Percentiles rank a stretch among this genome's conserved stretches.
phyloP scores from a whole-genome alignment of 1,140 invertebrate species.

The Chrysopa pallens region DNA sequence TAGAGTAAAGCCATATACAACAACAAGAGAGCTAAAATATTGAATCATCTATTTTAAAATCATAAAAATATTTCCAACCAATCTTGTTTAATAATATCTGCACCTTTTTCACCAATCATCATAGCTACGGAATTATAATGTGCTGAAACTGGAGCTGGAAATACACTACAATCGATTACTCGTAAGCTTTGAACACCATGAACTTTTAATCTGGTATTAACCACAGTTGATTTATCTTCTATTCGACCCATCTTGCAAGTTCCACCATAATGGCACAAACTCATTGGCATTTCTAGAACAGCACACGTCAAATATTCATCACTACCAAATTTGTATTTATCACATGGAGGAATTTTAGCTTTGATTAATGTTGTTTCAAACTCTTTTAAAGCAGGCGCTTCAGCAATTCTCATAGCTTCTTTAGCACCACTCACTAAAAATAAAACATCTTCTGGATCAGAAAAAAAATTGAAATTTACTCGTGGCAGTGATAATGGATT shows the following conservation, averaged over 20 bases:
- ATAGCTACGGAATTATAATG: constrained; percentile 27
- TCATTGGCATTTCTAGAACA: constrained; percentile 28
- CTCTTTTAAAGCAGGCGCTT: constrained; percentile 14
- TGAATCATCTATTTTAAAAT: too few relatives aligned
- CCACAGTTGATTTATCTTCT: constrained; percentile 22
- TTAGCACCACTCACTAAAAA: constrained; percentile 15
- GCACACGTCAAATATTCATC: constrained; percentile 35
- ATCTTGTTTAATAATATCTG: constrained; percentile 31
- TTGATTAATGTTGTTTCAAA: constrained; percentile 15
- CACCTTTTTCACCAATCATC: constrained; percentile 37
- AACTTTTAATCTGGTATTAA: constrained; percentile 26
- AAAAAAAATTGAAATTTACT: constrained; percentile 24
- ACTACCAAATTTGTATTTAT: constrained; percentile 16
- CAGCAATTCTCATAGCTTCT: constrained; percentile 16
- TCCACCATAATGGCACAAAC: constrained; percentile 31
- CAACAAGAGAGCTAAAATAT: too few relatives aligned
- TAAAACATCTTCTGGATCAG: constrained; percentile 25
- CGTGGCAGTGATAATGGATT: background rate
- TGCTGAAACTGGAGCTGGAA: constrained; percentile 21
- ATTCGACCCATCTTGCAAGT: constrained; percentile 36
- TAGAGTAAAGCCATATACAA: too few relatives aligned
- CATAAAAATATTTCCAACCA: too few relatives aligned
- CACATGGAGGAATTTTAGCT: constrained; percentile 39
- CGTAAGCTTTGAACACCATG: constrained; percentile 24
- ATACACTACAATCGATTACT: constrained; percentile 23